These are phyloP conservation scores for Betta splendens DNA, from an alignment of 2,797 vertebrate species.

Conservation along the genomic window DNA sequence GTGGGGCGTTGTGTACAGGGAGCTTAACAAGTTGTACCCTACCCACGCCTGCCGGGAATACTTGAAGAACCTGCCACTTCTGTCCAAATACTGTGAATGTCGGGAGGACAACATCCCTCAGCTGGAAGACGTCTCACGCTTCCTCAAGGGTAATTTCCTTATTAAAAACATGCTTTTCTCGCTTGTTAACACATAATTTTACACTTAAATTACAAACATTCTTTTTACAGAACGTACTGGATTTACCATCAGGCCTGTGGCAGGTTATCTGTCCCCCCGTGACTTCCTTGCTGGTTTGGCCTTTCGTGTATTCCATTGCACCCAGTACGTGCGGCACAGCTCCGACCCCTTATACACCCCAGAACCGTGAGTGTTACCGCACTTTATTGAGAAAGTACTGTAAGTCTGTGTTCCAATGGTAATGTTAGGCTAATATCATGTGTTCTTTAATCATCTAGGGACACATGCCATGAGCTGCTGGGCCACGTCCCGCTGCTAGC, in stretches of 20 bases:
- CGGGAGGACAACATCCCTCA: conserved; percentile 97
- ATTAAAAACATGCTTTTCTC: not conserved
- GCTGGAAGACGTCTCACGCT: conserved; percentile 94
- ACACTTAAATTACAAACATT: conserved; percentile 2
- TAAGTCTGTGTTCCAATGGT: not conserved
- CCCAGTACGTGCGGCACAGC: conserved; percentile 97
- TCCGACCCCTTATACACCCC: conserved; percentile 97
- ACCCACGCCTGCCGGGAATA: conserved; percentile 94
- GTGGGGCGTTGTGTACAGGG: conserved; percentile 94
- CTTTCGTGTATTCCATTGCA: conserved; percentile 98
- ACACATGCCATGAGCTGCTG: conserved; percentile 94
- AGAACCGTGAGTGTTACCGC: conserved; percentile 87
- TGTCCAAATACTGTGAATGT: conserved; percentile 92
- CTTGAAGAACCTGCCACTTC: conserved; percentile 94
- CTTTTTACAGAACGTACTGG: conserved; percentile 88
- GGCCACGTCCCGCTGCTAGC: conserved; percentile 93
- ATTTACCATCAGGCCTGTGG: conserved; percentile 95
- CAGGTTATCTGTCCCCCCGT: conserved; percentile 94
- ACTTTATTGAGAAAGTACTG: not conserved
- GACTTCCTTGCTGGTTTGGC: conserved; percentile 98
- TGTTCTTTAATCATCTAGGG: conserved; percentile 76
- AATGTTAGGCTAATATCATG: conserved; percentile 6
- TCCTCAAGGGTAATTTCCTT: conserved; percentile 87
- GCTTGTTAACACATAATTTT: not conserved
- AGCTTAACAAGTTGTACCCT: conserved; percentile 96